Evolutionary conservation across 2,113 vertebrate genomes (phyloP).

Genomic region (Charadrius vociferus): DNA sequence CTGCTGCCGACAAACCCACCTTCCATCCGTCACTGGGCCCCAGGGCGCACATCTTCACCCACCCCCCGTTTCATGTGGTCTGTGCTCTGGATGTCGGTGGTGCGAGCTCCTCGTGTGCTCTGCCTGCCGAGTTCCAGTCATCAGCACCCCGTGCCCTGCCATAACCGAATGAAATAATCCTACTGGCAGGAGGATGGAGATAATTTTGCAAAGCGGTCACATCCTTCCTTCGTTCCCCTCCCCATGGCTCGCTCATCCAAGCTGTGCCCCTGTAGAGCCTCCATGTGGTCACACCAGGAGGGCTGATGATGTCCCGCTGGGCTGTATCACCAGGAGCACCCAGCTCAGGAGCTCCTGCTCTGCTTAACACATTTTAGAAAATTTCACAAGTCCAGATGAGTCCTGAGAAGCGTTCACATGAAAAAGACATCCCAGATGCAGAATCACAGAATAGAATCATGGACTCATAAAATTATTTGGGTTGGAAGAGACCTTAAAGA

Average conservation of each 20-base stretch:
- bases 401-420: neutral
- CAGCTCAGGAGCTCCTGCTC: neutral
- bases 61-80: neutral
- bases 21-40: neutral
- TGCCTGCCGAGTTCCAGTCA: neutral
- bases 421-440: neutral
- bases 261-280: neutral
- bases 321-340: neutral
- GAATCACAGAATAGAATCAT: neutral
- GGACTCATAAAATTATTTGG: neutral
- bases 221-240: neutral
- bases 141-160: neutral
- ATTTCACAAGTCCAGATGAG: neutral
- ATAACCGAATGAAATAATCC: neutral
- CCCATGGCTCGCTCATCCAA: rapidly evolving
- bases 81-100: neutral
- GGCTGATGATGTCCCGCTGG: neutral
- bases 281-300: neutral
- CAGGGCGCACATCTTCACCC: neutral
- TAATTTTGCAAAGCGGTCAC: rapidly evolving
- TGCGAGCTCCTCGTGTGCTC: rapidly evolving
- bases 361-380: neutral
- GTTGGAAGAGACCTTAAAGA: neutral
- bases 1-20: slow-evolving; percentile 12
- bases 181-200: neutral